A percentile compares a stretch with the other conserved stretches of the same genome.
phyloP scores from a whole-genome alignment of 1,140 invertebrate species.

The Paraescarpia echinospica region DNA sequence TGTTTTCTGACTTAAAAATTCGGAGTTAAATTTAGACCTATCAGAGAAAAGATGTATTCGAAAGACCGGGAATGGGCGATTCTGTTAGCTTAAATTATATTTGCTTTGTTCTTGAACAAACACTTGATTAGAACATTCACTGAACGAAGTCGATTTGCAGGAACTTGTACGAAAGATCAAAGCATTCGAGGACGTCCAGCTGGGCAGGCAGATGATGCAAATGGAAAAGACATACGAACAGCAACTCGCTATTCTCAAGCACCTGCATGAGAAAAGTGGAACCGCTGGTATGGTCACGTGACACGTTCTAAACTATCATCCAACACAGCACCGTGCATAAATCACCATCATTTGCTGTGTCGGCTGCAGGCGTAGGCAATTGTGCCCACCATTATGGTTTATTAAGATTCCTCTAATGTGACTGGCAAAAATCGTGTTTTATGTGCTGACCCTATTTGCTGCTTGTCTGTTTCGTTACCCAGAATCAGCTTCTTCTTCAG shows the following conservation, averaged over 20 bases:
- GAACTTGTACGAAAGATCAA: background rate
- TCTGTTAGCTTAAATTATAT: background rate
- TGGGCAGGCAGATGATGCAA: background rate
- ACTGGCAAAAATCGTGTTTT: too few species aligned
- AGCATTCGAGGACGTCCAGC: background rate
- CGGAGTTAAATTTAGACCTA: background rate
- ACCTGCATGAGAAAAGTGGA: background rate
- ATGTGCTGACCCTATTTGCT: too few species aligned
- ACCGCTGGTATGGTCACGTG: background rate
- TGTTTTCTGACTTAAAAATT: background rate
- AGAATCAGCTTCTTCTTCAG: too few species aligned
- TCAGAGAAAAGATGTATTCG: background rate
- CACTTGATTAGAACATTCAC: background rate
- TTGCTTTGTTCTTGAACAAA: background rate
- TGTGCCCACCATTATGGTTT: too few species aligned
- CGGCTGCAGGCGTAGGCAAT: too few species aligned
- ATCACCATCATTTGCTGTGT: too few species aligned
- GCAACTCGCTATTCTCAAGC: background rate
- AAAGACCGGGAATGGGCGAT: background rate
- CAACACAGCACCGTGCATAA: too few species aligned
- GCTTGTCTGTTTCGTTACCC: too few species aligned
- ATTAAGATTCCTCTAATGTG: too few species aligned
- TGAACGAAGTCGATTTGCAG: background rate
- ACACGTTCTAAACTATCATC: background rate
- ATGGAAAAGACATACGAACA: background rate